A percentile compares a stretch with the other conserved stretches of the same genome.
Conservation (phyloP, 2,888 invertebrate genomes). For the Campoplex nolae region DNA sequence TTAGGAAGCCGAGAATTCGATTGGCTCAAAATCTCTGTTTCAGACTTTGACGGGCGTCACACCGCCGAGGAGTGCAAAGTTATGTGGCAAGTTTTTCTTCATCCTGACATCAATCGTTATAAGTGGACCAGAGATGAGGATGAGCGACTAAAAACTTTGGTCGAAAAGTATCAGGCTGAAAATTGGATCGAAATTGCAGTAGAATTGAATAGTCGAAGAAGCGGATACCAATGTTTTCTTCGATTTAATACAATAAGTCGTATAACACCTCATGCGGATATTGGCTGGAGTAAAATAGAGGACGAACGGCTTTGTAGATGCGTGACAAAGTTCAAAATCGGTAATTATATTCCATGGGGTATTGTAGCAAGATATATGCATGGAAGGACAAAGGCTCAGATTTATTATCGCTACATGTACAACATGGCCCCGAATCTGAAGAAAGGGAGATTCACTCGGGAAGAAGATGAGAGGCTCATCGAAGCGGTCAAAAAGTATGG, state of each 20-base stretch:
- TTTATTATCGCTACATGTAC: conserved; percentile 86
- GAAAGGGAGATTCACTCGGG: conserved; percentile 88
- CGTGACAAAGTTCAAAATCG: conserved; percentile 88
- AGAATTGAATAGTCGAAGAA: conserved; percentile 86
- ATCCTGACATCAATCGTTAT: conserved; percentile 88
- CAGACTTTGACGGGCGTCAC: conserved; percentile 86
- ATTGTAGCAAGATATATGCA: conserved; percentile 88
- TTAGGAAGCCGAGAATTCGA: conserved; percentile 85
- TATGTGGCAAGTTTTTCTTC: conserved; percentile 90
- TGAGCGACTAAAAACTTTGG: conserved; percentile 82
- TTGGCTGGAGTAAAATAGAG: conserved; percentile 89
- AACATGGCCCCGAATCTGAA: conserved; percentile 84
- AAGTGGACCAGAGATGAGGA: conserved; percentile 87
- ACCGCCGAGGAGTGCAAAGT: conserved; percentile 88
- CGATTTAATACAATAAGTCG: conserved; percentile 86
- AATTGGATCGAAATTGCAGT: conserved; percentile 89
- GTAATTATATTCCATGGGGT: conserved; percentile 91
- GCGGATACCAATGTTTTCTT: conserved; percentile 90
- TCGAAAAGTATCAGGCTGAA: conserved; percentile 84
- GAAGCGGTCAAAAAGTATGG: conserved; percentile 88
- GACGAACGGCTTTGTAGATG: conserved; percentile 88
- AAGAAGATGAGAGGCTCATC: conserved; percentile 89
- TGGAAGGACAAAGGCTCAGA: conserved; percentile 88
- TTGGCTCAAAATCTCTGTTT: conserved; percentile 86
- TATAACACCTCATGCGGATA: conserved; percentile 69